Evolutionary conservation across 2,113 vertebrate genomes (phyloP), one percentile per base, ranked within the genome.

Genomic region (Barbus barbus): DNA sequence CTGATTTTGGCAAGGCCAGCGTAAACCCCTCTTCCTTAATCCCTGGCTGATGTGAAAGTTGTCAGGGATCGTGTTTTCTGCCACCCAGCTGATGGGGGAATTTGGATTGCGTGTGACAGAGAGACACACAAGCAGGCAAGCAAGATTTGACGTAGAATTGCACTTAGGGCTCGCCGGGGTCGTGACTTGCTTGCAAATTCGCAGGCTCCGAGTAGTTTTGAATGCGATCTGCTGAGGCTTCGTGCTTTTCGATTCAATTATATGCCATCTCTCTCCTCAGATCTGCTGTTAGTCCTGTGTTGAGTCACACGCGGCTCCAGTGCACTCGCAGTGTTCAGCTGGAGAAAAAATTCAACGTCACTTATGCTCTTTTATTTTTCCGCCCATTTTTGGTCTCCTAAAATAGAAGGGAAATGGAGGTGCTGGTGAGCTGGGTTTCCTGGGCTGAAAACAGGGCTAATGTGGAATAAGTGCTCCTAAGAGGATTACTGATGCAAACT

Each of bases 11-110:
- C 89, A 88, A 89, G 92, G 89, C 91, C 90, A 86, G 90, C 90
- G 89, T 91, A 93, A 95, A 93, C 92, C 92, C 86, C 84, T 90
- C 69, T 83, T 87, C 91, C 90, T 90, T 94, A 95, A 94, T 94
- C 93, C 94, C 88, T 48, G 78, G 86, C 93, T 92, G 92, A 93
- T 93, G 92, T 92, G 90, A 89, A 92, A 89, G 88, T 92, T 92
- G 92, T 94, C 91, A 84, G 88, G 91, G 92, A 93, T 95, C 89
- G 83, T 90, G 92, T 92, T 75, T 87, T 83, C 91, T 91, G 75
- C 90, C 83, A 72, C 89, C 86, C 90, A 38, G 90, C 88, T 91
- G 93, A 94, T 93, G 90, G 90, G 89, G 86, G 87, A 88, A 86
- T 92, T 92, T 91, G 90, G 91, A 91, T 90, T 90, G 77, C 20